Evolutionary conservation across 2,888 invertebrate species (phyloP), one percentile per base, ranked within the genome.

Genomic region (Rugalucina vietnamica): DNA sequence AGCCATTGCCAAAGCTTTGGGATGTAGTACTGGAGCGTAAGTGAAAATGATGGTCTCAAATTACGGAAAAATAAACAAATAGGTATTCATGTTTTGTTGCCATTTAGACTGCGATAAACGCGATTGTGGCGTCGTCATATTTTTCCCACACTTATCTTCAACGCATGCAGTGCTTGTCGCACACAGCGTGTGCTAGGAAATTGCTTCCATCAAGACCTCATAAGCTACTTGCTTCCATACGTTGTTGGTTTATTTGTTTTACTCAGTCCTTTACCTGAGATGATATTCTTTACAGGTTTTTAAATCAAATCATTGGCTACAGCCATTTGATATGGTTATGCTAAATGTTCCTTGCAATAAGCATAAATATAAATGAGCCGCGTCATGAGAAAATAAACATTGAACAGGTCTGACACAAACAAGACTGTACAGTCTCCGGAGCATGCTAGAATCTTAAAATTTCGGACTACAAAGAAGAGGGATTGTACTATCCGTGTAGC

Each of bases 111-210:
- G n/a, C n/a, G n/a, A n/a, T n/a, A n/a, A n/a, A 32, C 34, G 29
- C 18, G 65, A 29, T 18, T 34, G 65, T 34, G 34, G 65, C 65
- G 65, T 65, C 65, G 14, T 65, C 65, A 34, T 32, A 65, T 34
- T 65, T 54, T 65, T 65, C 65, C 65, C 65, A 65, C 65, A 65
- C 65, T 65, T 60, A 65, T 34, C 54, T 18, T 18, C 14, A 54
- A 21, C 4, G n/a, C 54, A 54, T 65, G 65, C 34, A 34, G 65
- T 65, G 65, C 8, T 21, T 65, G 65, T 65, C 65, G 34, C 65
- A 65, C 65, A 65, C 8, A 34, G 65, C 27, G 12, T 65, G 65
- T 34, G 34, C 8, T 21, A 34, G 8, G 21, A 65, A 65, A n/a
- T n/a, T n/a, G n/a, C n/a, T n/a, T n/a, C n/a, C n/a, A n/a, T n/a